Base-by-base conservation (phyloP, 2,113 vertebrate genomes). In the Thunnus maccoyii region DNA sequence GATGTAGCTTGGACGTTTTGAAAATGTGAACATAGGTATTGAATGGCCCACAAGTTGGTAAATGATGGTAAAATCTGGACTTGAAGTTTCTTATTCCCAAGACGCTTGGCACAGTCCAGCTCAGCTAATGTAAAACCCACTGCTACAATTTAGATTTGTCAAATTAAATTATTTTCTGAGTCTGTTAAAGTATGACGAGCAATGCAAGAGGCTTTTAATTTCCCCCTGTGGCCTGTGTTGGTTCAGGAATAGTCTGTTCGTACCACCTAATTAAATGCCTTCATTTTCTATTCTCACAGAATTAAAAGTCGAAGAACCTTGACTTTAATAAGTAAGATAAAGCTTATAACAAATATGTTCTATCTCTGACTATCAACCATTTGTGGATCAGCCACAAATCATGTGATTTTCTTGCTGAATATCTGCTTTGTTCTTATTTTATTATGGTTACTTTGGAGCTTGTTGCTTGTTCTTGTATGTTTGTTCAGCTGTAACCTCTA, bases 341-440 rank as follows among this genome's bases (percentile, higher is more conserved):
- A 55, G 46, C 58, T 22, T 15, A 17, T 76, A 71, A 67, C 8
- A 66, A 32, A 54, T 69, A 51, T 30, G 58, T 64, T 80, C 22
- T 15, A 58, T 80, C 18, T 81, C 47, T 63, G 13, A 62, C 25
- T 58, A 1, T 78, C 16, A 46, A 22, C 50, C 76, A 32, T 82
- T 83, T 84, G 85, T 78, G 54, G 32, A 62, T 88, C 78, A 86
- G 84, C 82, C 62, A 44, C 66, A 55, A 48, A 79, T 62, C 86
- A 81, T 89, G 74, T 91, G 87, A 76, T 62, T 18, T 68, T 74
- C 25, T 52, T 64, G 46, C 64, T 89, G 73, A 87, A 80, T 89
- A 66, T 87, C 64, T 66, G 56, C 79, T 86, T 88, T 92, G 92
- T 91, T 5, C 58, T 58, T 50, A 56, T 69, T 77, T 70, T 22